A percentile compares a stretch with the other conserved stretches of the same genome.
phyloP scores from a whole-genome alignment of 37 sponge, comb jelly and placozoan species.

The Diacarnus erythraeanus region DNA sequence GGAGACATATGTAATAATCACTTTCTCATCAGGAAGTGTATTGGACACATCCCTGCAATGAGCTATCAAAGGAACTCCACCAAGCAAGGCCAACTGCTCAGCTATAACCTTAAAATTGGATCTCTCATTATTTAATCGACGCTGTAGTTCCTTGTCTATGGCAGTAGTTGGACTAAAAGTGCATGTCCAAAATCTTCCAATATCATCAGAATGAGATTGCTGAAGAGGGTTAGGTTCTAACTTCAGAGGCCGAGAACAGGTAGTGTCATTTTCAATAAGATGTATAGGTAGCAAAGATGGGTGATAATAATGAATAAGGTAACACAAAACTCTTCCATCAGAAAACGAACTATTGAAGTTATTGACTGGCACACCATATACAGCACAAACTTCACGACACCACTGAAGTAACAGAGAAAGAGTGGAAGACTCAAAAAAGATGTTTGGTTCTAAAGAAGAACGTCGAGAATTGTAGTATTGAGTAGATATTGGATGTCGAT shows the following conservation, averaged over 20 bases:
- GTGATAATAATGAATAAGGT: constrained; percentile 93
- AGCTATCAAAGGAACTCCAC: constrained; percentile 81
- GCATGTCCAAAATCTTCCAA: constrained; percentile 37
- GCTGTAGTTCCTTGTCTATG: constrained; percentile 34
- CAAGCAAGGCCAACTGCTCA: constrained; percentile 52
- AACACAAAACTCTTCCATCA: constrained; percentile 91
- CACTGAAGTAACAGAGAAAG: constrained; percentile 81
- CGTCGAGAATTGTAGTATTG: constrained; percentile 26
- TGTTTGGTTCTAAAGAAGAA: constrained; percentile 61
- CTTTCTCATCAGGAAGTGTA: constrained; percentile 93
- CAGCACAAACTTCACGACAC: constrained; percentile 75
- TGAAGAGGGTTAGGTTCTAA: background rate
- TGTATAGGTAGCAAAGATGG: constrained; percentile 82
- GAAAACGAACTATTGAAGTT: constrained; percentile 94
- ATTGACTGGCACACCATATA: constrained; percentile 88
- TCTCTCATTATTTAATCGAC: constrained; percentile 77
- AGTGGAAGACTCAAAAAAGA: constrained; percentile 71
- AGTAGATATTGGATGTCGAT: constrained; percentile 43
- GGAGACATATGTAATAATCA: constrained; percentile 84
- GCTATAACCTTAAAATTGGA: constrained; percentile 73
- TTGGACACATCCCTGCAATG: constrained; percentile 73
- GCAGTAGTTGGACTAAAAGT: constrained; percentile 77
- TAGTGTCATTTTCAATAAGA: constrained; percentile 69
- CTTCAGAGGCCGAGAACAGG: constrained; percentile 13
- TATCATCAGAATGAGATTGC: background rate